Evolutionary conservation across 1,140 invertebrate species (phyloP), one percentile per base, ranked within the genome.

Genomic region (Cepaea nemoralis): DNA sequence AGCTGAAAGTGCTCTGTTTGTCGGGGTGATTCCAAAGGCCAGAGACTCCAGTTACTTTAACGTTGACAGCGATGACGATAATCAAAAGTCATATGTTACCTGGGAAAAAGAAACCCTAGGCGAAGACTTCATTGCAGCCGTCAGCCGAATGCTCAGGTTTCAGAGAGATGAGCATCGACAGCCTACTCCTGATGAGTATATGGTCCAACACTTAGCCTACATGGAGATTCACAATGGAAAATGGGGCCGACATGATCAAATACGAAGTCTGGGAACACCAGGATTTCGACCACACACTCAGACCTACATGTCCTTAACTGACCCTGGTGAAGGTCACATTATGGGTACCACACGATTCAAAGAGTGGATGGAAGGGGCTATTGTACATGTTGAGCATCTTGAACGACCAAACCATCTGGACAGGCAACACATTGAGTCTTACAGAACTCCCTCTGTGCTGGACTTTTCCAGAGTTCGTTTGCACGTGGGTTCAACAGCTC

Each of bases 281-380:
- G 86, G 86, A 1, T 87, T 86, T 66, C 74, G 85, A 22, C 85
- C 85, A 0, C 77, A 86, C 50, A 84, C 85, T 27, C 86, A 87
- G 77, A 87, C 86, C 19, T 87, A 87, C 76, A 85, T 87, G 86
- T 87, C 86, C 35, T 69, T 87, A 14, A 87, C 86, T n/a, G 85
- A 87, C 71, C 86, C 86, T 3, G 86, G 86, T 8, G 86, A 87
- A 27, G 85, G 86, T 22, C 86, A 87, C 67, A 82, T 86, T 24
- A 77, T 86, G 70, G 86, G 86, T 0, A 87, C 86, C 5, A 87
- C 86, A 8, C 78, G 86, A 16, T 86, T 84, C 48, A 77, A 73
- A 33, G 85, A 86, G 6, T 86, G 86, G 86, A 84, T 87, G 84
- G 73, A 84, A 74, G 86, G 86, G 24, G 84, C 85, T 42, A 86